Percentiles rank a stretch among this genome's conserved stretches.
Evolutionary conservation across 2,113 vertebrate species (phyloP).

Genomic region (Cyprinodon brontotheroides): DNA sequence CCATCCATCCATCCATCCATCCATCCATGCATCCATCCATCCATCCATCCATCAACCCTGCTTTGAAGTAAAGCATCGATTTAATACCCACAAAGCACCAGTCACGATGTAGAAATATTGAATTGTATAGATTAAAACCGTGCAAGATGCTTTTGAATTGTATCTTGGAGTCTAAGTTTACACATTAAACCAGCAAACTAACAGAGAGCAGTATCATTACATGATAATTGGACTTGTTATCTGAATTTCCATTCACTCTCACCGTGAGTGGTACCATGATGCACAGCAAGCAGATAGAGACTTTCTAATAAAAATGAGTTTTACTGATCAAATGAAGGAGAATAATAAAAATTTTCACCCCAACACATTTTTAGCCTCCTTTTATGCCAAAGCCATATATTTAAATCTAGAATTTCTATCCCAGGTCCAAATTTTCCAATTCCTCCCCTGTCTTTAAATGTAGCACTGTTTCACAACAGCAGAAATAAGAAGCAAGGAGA

Average conservation of each 20-base stretch:
- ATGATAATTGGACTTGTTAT: no score
- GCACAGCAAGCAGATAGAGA: slow-evolving; percentile 21
- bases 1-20: no score
- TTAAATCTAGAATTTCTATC: slow-evolving; percentile 16
- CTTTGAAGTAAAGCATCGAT: no score
- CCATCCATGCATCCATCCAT: background rate
- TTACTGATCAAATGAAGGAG: slow-evolving; percentile 12
- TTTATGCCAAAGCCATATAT: slow-evolving; percentile 26
- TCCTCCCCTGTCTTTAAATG: slow-evolving; percentile 54
- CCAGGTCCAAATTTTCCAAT: slow-evolving; percentile 28
- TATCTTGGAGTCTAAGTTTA: no score
- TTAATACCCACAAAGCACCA: no score
- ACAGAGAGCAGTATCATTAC: no score
- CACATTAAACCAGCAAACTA: no score
- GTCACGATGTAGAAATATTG: no score
- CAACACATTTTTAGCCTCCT: background rate
- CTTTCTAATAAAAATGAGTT: slow-evolving; percentile 3
- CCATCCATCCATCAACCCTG: background rate
- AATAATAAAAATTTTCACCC: slow-evolving; percentile 37
- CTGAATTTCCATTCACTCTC: no score
- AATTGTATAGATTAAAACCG: no score
- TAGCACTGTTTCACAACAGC: slow-evolving; percentile 72
- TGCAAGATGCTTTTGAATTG: no score
- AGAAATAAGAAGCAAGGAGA: slow-evolving; percentile 71
- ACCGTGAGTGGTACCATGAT: background rate